These are phyloP conservation scores for Hozukius guyotensis DNA, from an alignment of 2,797 vertebrate species.

Conservation along the genomic window DNA sequence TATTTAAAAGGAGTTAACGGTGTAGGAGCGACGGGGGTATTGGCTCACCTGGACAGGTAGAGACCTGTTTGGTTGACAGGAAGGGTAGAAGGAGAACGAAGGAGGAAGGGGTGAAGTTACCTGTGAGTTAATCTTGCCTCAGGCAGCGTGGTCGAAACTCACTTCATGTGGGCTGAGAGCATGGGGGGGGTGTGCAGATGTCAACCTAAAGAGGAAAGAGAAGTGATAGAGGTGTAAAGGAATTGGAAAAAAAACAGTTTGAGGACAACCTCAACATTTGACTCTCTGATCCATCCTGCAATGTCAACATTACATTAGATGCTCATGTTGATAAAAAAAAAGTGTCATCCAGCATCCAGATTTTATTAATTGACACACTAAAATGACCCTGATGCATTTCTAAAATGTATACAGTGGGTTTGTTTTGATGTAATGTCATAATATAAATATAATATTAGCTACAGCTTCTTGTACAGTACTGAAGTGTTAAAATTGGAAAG, in stretches of 20 bases:
- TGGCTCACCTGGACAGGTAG: slow-evolving; percentile 62
- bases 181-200: not conserved
- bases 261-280: not conserved
- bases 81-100: slow-evolving; percentile 28
- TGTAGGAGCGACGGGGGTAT: not conserved
- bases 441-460: not conserved
- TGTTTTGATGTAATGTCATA: not conserved
- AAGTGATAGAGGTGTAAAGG: not conserved
- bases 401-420: not conserved
- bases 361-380: not conserved
- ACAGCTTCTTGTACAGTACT: not conserved
- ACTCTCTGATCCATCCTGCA: not conserved
- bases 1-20: not conserved
- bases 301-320: not conserved
- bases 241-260: not conserved
- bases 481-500: not conserved
- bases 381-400: not conserved
- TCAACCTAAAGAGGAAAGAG: slow-evolving; percentile 12
- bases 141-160: slow-evolving; percentile 31
- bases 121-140: slow-evolving; percentile 47
- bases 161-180: not conserved
- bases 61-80: slow-evolving; percentile 56
- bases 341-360: not conserved
- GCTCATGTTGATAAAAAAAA: not conserved
- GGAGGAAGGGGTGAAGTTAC: slow-evolving; percentile 38